These are phyloP conservation scores for Esox lucius DNA, from an alignment of 2,797 vertebrate species.

Conservation along the genomic window DNA sequence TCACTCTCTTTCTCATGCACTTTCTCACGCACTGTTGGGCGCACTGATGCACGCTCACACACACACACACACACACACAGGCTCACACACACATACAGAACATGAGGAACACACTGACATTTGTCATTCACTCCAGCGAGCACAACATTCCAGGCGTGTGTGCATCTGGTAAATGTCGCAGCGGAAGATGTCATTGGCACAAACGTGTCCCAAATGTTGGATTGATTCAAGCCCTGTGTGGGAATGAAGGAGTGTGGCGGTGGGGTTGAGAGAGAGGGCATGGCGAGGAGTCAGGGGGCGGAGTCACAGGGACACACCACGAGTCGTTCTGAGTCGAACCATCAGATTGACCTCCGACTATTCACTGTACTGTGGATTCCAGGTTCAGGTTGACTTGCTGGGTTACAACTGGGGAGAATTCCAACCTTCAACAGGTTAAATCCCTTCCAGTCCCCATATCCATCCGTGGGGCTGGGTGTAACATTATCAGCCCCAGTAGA, in stretches of 20 bases:
- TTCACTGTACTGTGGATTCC: not conserved
- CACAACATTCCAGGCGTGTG: slow-evolving; percentile 31
- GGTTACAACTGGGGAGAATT: not conserved
- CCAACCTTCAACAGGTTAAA: not conserved
- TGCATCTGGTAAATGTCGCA: slow-evolving; percentile 62
- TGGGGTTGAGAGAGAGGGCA: not conserved
- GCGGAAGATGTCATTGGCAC: slow-evolving; percentile 41
- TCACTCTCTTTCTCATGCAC: not conserved
- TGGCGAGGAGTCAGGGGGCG: not conserved
- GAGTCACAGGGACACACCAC: too few species aligned
- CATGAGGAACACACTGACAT: not conserved
- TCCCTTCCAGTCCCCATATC: slow-evolving; percentile 1
- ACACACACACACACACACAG: slow-evolving; percentile 7
- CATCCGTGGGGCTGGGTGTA: not conserved
- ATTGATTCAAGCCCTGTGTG: slow-evolving; percentile 40
- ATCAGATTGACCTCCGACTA: too few species aligned
- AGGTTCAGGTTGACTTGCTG: not conserved
- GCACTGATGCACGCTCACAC: slow-evolving; percentile 10
- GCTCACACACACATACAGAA: slow-evolving; percentile 4
- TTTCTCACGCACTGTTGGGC: slow-evolving; percentile 1
- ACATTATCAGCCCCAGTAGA: not conserved
- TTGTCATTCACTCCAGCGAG: slow-evolving; percentile 35
- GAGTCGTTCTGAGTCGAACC: not conserved
- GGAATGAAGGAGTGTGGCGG: not conserved
- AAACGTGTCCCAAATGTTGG: slow-evolving; percentile 56